Evolutionary conservation across 2,888 invertebrate species (phyloP).

Genomic region (Tenthredo mesomela): DNA sequence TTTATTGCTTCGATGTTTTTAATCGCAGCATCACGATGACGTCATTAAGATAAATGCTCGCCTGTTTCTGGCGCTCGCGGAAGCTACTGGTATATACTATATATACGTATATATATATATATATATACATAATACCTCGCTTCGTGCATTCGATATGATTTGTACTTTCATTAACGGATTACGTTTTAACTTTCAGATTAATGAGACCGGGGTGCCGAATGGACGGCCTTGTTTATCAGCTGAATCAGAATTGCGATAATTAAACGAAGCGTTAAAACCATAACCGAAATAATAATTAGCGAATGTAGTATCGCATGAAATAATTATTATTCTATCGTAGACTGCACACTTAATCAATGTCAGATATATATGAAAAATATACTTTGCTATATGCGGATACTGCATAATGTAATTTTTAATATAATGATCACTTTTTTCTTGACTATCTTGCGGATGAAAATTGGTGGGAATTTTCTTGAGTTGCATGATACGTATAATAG

Average conservation of each 20-base stretch:
- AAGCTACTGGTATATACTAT: background rate
- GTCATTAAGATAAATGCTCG: conserved; percentile 61
- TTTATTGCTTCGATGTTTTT: conserved; percentile 47
- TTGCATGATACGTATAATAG: background rate
- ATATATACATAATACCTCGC: background rate
- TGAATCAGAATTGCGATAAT: conserved; percentile 43
- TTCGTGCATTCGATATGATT: conserved; percentile 47
- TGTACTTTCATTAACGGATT: conserved; percentile 56
- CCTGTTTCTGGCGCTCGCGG: conserved; percentile 12
- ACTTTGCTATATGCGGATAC: background rate
- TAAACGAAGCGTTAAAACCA: conserved; percentile 38
- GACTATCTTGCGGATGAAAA: background rate
- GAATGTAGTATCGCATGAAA: background rate
- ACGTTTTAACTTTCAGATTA: conserved; percentile 52
- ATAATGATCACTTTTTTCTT: background rate
- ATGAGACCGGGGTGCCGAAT: conserved; percentile 40
- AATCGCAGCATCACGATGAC: conserved; percentile 60
- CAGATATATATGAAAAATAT: background rate
- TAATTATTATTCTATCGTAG: background rate
- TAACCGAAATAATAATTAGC: conserved; percentile 35
- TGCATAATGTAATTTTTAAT: background rate
- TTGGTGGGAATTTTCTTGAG: background rate
- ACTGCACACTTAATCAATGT: background rate
- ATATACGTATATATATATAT: background rate
- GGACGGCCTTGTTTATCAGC: conserved; percentile 50